Percentiles rank a stretch among this genome's conserved stretches.
phyloP scores from a whole-genome alignment of 2,113 vertebrate species.

The Ameiurus melas region DNA sequence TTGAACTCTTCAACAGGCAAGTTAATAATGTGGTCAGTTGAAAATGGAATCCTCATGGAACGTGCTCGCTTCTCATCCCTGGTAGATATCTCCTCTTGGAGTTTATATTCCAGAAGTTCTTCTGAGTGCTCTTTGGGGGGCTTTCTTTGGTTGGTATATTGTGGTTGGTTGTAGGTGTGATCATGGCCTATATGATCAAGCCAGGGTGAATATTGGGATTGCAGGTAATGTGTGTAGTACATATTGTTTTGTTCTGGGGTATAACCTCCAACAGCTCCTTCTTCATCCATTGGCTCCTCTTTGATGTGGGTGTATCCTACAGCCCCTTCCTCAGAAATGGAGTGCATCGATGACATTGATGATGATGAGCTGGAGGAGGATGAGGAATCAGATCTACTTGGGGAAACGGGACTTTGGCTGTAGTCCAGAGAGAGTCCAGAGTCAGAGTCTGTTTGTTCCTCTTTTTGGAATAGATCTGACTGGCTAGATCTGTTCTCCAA shows the following conservation, averaged over 20 bases:
- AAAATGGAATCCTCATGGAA: slow-evolving; percentile 89
- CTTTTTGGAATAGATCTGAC: slow-evolving; percentile 79
- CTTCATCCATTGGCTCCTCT: slow-evolving; percentile 81
- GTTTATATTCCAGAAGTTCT: slow-evolving; percentile 46
- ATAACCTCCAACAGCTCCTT: slow-evolving; percentile 83
- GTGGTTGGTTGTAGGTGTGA: slow-evolving; percentile 91
- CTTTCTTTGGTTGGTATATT: slow-evolving; percentile 68
- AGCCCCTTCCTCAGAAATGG: slow-evolving; percentile 82
- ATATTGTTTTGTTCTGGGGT: slow-evolving; percentile 80
- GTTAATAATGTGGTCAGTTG: slow-evolving; percentile 90
- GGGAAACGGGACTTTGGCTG: slow-evolving; percentile 85
- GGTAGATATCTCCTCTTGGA: slow-evolving; percentile 77
- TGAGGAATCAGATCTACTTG: slow-evolving; percentile 82
- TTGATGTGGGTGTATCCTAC: slow-evolving; percentile 81
- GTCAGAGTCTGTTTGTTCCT: slow-evolving; percentile 83
- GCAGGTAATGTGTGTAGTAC: slow-evolving; percentile 77
- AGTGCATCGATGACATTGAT: slow-evolving; percentile 75
- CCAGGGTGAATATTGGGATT: slow-evolving; percentile 80
- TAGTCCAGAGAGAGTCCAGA: slow-evolving; percentile 94
- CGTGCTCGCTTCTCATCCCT: slow-evolving; percentile 83
- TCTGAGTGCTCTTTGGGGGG: slow-evolving; percentile 25
- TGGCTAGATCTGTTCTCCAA: slow-evolving; percentile 86
- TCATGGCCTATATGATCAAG: slow-evolving; percentile 87
- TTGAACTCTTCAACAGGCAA: slow-evolving; percentile 95
- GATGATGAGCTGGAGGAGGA: slow-evolving; percentile 70